Evolutionary conservation across 1,140 invertebrate species (phyloP).

Genomic region (Planococcus citri): DNA sequence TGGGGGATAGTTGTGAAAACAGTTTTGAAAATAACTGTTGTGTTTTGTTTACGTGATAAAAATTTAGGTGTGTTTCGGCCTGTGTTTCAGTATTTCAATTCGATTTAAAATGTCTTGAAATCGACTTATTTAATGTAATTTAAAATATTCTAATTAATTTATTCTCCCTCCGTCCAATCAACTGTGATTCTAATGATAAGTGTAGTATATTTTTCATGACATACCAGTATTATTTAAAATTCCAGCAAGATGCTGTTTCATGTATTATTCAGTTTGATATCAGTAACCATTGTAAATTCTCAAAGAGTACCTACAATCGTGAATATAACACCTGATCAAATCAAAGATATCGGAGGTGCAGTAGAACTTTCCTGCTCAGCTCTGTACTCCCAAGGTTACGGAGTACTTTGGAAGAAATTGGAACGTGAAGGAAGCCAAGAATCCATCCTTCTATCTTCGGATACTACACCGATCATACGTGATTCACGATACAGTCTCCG

Average conservation of each 20-base stretch:
- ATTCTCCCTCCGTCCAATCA: too few species aligned
- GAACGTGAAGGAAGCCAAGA: slow-evolving; percentile 41
- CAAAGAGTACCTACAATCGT: slow-evolving; percentile 82
- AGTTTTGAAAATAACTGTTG: too few species aligned
- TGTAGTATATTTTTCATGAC: too few species aligned
- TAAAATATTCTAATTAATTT: too few species aligned
- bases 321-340: slow-evolving; percentile 79
- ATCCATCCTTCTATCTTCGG: slow-evolving; percentile 59
- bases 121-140: too few species aligned
- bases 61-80: too few species aligned
- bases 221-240: too few species aligned
- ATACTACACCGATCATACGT: slow-evolving; percentile 65
- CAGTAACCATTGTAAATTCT: slow-evolving; percentile 22
- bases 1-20: too few species aligned
- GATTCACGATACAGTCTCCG: slow-evolving; percentile 77
- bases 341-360: slow-evolving; percentile 77
- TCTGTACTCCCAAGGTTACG: slow-evolving; percentile 74
- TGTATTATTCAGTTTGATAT: background rate
- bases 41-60: too few species aligned
- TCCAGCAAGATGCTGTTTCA: background rate
- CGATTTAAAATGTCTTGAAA: too few species aligned
- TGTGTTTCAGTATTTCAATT: too few species aligned
- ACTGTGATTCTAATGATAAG: too few species aligned
- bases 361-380: slow-evolving; percentile 80
- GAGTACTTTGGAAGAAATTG: slow-evolving; percentile 68